Evolutionary conservation across 2,113 vertebrate species (phyloP), one percentile per base, ranked within the genome.

Genomic region (Oceanodroma tethys): DNA sequence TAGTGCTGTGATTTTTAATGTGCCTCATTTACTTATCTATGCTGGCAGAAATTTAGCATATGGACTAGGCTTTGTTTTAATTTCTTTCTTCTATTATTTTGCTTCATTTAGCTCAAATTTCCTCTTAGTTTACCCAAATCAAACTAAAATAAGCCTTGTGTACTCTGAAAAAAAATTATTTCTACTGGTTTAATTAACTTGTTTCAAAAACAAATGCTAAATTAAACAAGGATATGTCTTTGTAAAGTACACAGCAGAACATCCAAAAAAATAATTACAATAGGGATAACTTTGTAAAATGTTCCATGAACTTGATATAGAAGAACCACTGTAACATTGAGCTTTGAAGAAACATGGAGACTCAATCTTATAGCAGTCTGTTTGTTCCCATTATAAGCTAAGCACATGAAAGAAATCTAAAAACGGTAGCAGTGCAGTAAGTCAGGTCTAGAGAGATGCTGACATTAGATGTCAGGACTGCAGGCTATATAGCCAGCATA

Each of bases 51-150:
- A 84, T 83, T 71, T 89, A 81, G 13, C 36, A 47, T 63, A 53
- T 16, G 84, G 65, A 34, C 59, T 73, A 74, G 15, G 19, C 12
- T 94, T 91, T 87, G 13, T n/a, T 84, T 84, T 91, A 2, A 52
- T 83, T 88, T 70, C 40, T 94, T 96, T 86, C 26, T 83, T 90
- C 43, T 86, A 92, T 78, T 74, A 21, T 74, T 96, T 86, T 91
- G 42, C n/a, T 86, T 91, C 38, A 67, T 94, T 95, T 84, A 79
- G 4, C 38, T 74, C 29, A 68, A 43, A 86, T 86, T 93, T 93
- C n/a, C 47, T 90, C 38, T 78, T 92, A 81, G 83, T 92, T 93
- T 94, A 81, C 50, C 15, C 83, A 81, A 80, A 90, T 17, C 4
- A 83, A 88, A 88, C 15, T 58, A 60, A 95, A 92, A 58, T 55